phyloP scores from a whole-genome alignment of 2,888 invertebrate genomes.

The Lasioglossum vierecki region DNA sequence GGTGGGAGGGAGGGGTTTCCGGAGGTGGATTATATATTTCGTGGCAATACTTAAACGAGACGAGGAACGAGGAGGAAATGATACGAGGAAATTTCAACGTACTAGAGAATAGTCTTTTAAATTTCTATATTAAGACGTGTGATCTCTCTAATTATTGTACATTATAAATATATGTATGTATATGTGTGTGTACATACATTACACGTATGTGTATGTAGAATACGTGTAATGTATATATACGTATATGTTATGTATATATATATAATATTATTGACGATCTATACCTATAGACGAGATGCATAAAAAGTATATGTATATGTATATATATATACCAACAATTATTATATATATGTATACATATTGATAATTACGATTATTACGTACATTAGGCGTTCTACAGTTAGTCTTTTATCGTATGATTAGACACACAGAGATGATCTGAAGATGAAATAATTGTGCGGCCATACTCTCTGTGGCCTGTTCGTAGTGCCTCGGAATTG shows the following conservation, averaged over 20 bases:
- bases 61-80: conserved; percentile 41
- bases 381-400: conserved; percentile 74
- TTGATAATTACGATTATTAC: conserved; percentile 73
- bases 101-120: conserved; percentile 83
- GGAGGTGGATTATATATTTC: conserved; percentile 37
- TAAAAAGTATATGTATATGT: conserved; percentile 33
- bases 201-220: conserved; percentile 76
- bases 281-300: conserved; percentile 78
- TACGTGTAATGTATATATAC: conserved; percentile 71
- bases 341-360: conserved; percentile 25
- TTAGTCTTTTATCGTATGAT: conserved; percentile 73
- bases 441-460: conserved; percentile 82
- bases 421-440: conserved; percentile 80
- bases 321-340: conserved; percentile 2
- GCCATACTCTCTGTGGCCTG: conserved; percentile 83
- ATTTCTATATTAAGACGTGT: conserved; percentile 84
- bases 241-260: conserved; percentile 48
- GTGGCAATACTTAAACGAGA: conserved; percentile 59
- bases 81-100: conserved; percentile 76
- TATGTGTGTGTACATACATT: conserved; percentile 71
- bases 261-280: conserved; percentile 74
- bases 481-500: conserved; percentile 84
- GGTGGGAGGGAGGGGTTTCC: not conserved
- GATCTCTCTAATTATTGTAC: conserved; percentile 84
- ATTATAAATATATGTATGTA: conserved; percentile 77